Base-by-base conservation (phyloP, 2,113 vertebrate genomes). In the Chlorocebus sabaeus region DNA sequence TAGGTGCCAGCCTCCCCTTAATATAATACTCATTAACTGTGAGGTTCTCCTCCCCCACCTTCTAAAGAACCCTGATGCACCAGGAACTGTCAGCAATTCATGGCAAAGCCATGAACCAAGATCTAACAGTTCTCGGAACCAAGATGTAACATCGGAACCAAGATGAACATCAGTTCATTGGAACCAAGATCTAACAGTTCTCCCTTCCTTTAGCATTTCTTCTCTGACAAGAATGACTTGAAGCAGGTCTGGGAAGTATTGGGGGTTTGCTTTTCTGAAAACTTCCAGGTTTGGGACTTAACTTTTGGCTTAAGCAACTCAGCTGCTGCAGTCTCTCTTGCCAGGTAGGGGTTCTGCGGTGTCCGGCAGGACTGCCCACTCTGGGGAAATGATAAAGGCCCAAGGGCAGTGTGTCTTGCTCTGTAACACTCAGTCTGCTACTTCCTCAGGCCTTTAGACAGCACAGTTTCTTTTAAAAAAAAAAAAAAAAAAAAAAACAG, bases 331-430 rank as follows among this genome's bases (percentile, higher is more conserved):
- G 76, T 52, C 40, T 30, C 35, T 61, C 35, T 45, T 11, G 20
- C 59, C 11, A 9, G 38, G 32, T 5, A 0, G 12, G 3, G 14
- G 8, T 57, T 57, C 84, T 1, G 0, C 1, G 0, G 8, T 22
- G 2, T 22, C n/a, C 0, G n/a, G 0, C 4, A 38, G 32, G 83
- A 35, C 45, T 59, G 16, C 61, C 12, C 14, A 18, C 55, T 16
- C 32, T 14, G 40, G 45, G n/a, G 35, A 30, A 6, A 3, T 2
- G 48, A 20, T 14, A 50, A 18, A 27, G 11, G 25, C 1, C 0
- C 9, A 6, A 35, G 43, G 7, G 22, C 1, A 2, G 16, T 5
- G 0, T 5, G 1, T 3, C 11, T 43, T 12, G 2, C 10, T 27
- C 12, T 48, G 6, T 13, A 20, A 12, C 12, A 5, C 22, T 23